Percentiles rank a stretch among this genome's conserved stretches.
These are phyloP conservation scores for Oscheius onirici DNA, from an alignment of 2,888 invertebrate species.

Conservation along the genomic window DNA sequence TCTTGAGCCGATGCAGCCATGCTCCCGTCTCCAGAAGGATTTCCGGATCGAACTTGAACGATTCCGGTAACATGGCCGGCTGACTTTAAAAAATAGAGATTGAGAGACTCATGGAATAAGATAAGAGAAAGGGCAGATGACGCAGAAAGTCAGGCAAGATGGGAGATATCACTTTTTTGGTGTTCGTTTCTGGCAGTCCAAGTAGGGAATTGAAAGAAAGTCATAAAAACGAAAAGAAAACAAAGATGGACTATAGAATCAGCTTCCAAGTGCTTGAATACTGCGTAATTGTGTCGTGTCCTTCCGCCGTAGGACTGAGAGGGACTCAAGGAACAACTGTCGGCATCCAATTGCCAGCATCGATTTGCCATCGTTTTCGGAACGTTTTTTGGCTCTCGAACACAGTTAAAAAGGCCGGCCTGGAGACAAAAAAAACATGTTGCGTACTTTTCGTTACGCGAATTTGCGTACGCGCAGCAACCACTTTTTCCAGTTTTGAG, in stretches of 20 bases:
- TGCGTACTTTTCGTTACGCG: too few species aligned
- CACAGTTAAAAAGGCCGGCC: too few species aligned
- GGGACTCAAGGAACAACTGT: conserved; percentile 17
- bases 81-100: neutral
- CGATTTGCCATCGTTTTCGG: conserved; percentile 3
- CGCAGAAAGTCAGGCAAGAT: neutral
- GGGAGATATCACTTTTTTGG: too few species aligned
- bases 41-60: conserved; percentile 60
- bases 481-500: too few species aligned
- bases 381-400: neutral
- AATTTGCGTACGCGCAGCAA: too few species aligned
- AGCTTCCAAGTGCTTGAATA: conserved; percentile 10
- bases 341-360: conserved; percentile 21
- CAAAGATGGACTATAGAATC: too few species aligned
- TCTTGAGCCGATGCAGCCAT: conserved; percentile 96
- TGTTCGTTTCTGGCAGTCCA: too few species aligned
- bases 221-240: too few species aligned
- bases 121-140: conserved; percentile 6
- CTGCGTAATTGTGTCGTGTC: conserved; percentile 28
- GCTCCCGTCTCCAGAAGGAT: conserved; percentile 87
- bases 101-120: neutral
- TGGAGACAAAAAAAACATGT: too few species aligned
- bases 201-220: too few species aligned
- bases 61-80: conserved; percentile 46
- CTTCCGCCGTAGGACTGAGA: conserved; percentile 23